Conservation (phyloP, 2,797 vertebrate genomes). For the Coccyzus lansbergi region DNA sequence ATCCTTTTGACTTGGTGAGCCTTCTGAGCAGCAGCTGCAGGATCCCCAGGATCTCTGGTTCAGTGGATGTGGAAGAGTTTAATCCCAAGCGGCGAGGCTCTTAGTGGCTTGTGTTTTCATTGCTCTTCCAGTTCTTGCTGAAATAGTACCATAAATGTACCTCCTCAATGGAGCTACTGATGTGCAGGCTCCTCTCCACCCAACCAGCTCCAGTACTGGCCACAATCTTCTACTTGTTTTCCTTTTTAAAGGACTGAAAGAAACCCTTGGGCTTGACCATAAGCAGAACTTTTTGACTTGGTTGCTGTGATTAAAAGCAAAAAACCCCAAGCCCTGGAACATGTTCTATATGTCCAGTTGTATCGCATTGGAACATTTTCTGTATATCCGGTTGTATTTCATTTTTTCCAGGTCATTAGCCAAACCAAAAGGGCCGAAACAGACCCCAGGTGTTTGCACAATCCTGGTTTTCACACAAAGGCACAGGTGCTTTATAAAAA, state of each 20-base stretch:
- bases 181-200: background rate
- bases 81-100: background rate
- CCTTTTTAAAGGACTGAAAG: background rate
- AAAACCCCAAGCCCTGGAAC: background rate
- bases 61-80: background rate
- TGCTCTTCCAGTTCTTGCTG: background rate
- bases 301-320: conserved; percentile 1
- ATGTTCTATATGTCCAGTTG: background rate
- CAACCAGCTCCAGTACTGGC: background rate
- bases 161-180: background rate
- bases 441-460: background rate
- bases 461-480: background rate
- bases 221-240: background rate
- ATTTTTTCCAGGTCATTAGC: background rate
- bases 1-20: background rate
- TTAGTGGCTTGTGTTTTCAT: background rate
- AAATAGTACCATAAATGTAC: background rate
- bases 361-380: conserved; percentile 13
- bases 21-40: background rate
- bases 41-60: background rate
- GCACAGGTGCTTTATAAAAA: background rate
- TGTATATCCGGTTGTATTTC: background rate
- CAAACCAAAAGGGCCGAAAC: background rate
- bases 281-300: conserved; percentile 6
- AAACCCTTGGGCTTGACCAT: background rate